Percentiles rank a stretch among this genome's conserved stretches.
These are phyloP conservation scores for Megalops atlanticus DNA, from an alignment of 2,113 vertebrate species.

Conservation along the genomic window DNA sequence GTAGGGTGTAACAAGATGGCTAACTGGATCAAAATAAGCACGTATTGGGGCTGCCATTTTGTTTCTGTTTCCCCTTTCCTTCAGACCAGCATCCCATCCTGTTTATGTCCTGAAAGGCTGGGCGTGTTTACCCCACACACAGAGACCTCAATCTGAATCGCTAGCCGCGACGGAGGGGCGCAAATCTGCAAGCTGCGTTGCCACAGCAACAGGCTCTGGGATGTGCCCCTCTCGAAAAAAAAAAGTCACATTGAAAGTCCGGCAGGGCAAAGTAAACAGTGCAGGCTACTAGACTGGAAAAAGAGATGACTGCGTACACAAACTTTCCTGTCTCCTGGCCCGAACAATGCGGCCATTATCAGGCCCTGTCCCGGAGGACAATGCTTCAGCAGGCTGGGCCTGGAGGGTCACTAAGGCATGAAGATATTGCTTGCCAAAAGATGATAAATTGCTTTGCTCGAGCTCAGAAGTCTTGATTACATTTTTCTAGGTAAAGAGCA, in stretches of 20 bases:
- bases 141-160: constrained; percentile 48
- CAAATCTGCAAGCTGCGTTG: constrained; percentile 48
- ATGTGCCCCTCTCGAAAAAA: constrained; percentile 54
- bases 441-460: constrained; percentile 36
- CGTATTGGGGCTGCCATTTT: background rate
- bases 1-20: background rate
- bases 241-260: constrained; percentile 64
- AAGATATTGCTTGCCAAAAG: background rate
- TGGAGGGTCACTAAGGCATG: constrained; percentile 23
- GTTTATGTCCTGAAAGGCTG: background rate
- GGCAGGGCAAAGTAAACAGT: constrained; percentile 65
- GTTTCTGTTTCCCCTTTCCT: background rate
- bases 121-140: background rate
- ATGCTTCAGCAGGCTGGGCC: constrained; percentile 13
- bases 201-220: constrained; percentile 54
- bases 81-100: background rate
- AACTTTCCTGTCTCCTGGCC: constrained; percentile 53
- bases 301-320: constrained; percentile 70
- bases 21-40: background rate
- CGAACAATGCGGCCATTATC: constrained; percentile 54
- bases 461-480: background rate
- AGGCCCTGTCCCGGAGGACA: constrained; percentile 40
- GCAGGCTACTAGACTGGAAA: constrained; percentile 72
- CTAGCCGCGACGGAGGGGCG: constrained; percentile 40
- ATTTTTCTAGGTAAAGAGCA: background rate